phyloP scores from a whole-genome alignment of 2,113 vertebrate genomes.

The Paedocypris sp. region DNA sequence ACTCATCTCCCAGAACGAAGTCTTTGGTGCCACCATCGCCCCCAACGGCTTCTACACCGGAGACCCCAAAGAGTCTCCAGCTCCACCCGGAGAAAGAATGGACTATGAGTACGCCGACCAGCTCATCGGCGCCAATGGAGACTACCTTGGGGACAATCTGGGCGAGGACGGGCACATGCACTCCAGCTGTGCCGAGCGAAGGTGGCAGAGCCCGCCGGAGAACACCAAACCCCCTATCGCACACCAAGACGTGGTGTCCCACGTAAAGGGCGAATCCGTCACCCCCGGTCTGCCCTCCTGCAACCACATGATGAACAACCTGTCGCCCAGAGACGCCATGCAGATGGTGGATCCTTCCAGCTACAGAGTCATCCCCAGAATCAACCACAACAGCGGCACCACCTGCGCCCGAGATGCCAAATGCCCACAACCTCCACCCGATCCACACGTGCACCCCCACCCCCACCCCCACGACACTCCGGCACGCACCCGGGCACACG shows the following conservation, averaged over 20 bases:
- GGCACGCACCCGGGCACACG: conserved; percentile 44
- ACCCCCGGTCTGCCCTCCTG: conserved; percentile 51
- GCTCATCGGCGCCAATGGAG: conserved; percentile 67
- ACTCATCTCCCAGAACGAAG: conserved; percentile 88
- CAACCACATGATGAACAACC: conserved; percentile 57
- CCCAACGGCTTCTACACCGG: conserved; percentile 79
- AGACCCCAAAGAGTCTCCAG: conserved; percentile 64
- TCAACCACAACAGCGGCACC: conserved; percentile 40
- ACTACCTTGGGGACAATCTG: conserved; percentile 60
- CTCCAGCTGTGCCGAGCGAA: conserved; percentile 58
- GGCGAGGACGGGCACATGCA: conserved; percentile 60
- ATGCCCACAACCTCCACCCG: conserved; percentile 28
- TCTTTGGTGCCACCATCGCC: conserved; percentile 84
- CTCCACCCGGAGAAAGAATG: conserved; percentile 52
- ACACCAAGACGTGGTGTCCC: conserved; percentile 42
- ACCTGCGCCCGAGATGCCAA: conserved; percentile 57
- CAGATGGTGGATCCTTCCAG: conserved; percentile 76
- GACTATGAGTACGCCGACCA: conserved; percentile 66
- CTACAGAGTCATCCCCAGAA: conserved; percentile 62
- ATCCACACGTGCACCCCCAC: conserved; percentile 40
- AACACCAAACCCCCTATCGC: conserved; percentile 49
- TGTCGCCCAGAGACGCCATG: conserved; percentile 57
- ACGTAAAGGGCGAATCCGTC: conserved; percentile 55
- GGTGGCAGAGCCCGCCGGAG: conserved; percentile 48
- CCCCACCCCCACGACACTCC: conserved; percentile 40